phyloP scores from a whole-genome alignment of 1,140 invertebrate species.

The Trachelipus rathkii region DNA sequence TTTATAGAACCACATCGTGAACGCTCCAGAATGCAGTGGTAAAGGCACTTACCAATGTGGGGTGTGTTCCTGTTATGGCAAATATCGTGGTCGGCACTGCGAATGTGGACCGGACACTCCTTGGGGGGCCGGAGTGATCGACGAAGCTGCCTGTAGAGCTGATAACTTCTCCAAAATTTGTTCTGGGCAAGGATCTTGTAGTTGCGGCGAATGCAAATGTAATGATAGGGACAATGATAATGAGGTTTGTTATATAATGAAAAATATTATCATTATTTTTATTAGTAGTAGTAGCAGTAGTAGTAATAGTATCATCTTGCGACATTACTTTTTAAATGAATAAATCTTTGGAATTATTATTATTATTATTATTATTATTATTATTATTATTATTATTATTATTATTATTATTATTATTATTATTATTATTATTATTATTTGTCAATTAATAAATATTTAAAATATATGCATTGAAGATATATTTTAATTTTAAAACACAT shows the following conservation, averaged over 20 bases:
- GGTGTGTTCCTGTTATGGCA: conserved; percentile 73
- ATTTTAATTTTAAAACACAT: no score
- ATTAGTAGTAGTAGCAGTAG: no score
- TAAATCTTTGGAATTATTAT: background rate
- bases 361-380: conserved; percentile 15
- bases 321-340: no score
- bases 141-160: conserved; percentile 1
- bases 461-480: no score
- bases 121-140: background rate
- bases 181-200: conserved; percentile 12
- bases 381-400: background rate
- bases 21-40: conserved; percentile 56
- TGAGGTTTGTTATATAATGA: background rate
- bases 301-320: no score
- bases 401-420: background rate
- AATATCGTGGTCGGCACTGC: background rate
- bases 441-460: no score
- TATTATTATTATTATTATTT: no score
- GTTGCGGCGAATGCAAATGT: background rate
- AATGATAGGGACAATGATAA: background rate
- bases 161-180: background rate
- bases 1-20: background rate
- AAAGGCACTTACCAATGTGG: conserved; percentile 76
- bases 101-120: background rate
- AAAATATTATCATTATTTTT: no score